Conservation (phyloP, 2,797 vertebrate species). For the Tiaroga cobitis region DNA sequence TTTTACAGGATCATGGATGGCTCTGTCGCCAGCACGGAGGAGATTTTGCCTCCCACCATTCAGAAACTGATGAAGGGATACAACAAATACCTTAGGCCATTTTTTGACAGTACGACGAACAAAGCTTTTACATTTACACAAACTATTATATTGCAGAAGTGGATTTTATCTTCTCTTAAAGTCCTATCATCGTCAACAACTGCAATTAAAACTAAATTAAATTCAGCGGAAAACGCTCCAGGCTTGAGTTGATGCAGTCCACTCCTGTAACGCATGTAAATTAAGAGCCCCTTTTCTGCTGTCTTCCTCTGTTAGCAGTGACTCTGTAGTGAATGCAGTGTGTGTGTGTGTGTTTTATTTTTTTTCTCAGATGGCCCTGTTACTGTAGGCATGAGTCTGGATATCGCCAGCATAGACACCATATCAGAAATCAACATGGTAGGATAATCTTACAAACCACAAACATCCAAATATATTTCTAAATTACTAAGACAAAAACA, state of each 20-base stretch:
- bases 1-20: constrained; percentile 77
- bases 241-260: constrained; percentile 33
- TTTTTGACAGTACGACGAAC: constrained; percentile 88
- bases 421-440: constrained; percentile 98
- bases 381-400: constrained; percentile 92
- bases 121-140: constrained; percentile 49
- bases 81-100: constrained; percentile 93
- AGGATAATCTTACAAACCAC: constrained; percentile 51
- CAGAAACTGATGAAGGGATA: constrained; percentile 93
- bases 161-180: constrained; percentile 40
- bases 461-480: not conserved
- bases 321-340: constrained; percentile 11
- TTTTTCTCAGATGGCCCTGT: constrained; percentile 84
- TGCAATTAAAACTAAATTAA: constrained; percentile 38
- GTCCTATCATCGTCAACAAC: constrained; percentile 32
- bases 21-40: constrained; percentile 77
- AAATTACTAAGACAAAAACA: not conserved
- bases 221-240: constrained; percentile 20
- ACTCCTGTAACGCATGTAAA: constrained; percentile 41
- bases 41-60: constrained; percentile 90
- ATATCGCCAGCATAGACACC: constrained; percentile 93
- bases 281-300: constrained; percentile 22
- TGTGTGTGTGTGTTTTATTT: constrained; percentile 25
- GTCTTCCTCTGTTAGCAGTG: constrained; percentile 9
- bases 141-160: constrained; percentile 37